A percentile compares a stretch with the other conserved stretches of the same genome.
Conservation (phyloP, 2,888 invertebrate genomes). For the Calephelis perditalis region DNA sequence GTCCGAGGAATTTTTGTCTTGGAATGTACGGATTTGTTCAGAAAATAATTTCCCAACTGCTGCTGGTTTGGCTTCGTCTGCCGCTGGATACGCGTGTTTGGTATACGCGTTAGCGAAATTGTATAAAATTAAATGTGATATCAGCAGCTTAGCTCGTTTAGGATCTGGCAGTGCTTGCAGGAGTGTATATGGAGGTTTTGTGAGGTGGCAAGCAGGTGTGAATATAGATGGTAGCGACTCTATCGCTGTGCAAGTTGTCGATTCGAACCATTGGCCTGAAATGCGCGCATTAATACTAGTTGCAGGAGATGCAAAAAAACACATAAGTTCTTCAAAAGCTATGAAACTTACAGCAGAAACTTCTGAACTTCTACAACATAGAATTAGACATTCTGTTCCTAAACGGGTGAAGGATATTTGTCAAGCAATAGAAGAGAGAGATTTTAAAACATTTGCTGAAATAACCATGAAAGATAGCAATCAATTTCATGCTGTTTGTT, state of each 20-base stretch:
- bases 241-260: constrained; percentile 84
- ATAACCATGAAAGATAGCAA: constrained; percentile 98
- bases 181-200: constrained; percentile 96
- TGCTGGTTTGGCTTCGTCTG: constrained; percentile 98
- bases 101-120: constrained; percentile 88
- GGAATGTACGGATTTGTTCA: constrained; percentile 90
- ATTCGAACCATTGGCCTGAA: constrained; percentile 91
- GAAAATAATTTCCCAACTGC: constrained; percentile 99
- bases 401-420: constrained; percentile 77
- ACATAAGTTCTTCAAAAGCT: constrained; percentile 90
- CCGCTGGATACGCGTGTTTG: constrained; percentile 97
- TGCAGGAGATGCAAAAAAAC: constrained; percentile 89
- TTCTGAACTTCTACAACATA: constrained; percentile 87
- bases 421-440: constrained; percentile 78
- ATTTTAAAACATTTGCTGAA: constrained; percentile 93
- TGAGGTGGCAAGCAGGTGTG: constrained; percentile 90
- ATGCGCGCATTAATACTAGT: constrained; percentile 94
- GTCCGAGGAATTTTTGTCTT: constrained; percentile 69
- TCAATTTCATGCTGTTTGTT: constrained; percentile 95
- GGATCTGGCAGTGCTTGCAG: constrained; percentile 98
- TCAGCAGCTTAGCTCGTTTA: constrained; percentile 87
- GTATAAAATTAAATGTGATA: constrained; percentile 84
- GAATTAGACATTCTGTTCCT: constrained; percentile 86
- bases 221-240: constrained; percentile 85
- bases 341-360: constrained; percentile 91